Percentiles rank a stretch among this genome's conserved stretches.
phyloP scores from a whole-genome alignment of 2,888 invertebrate genomes.

The Sarcophaga variegata region DNA sequence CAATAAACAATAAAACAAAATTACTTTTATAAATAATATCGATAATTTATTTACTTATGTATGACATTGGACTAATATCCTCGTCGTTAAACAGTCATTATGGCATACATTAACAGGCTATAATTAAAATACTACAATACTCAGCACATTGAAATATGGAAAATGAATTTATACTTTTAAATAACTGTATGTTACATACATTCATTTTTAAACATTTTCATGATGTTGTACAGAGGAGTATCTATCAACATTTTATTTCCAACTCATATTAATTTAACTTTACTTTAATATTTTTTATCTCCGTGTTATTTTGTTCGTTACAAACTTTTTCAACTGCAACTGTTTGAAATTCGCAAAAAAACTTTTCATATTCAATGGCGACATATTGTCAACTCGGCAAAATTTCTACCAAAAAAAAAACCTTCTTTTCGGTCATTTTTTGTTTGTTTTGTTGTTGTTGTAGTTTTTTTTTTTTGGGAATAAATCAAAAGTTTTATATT shows the following conservation, averaged over 20 bases:
- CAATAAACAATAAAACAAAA: no score
- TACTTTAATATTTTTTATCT: constrained; percentile 10
- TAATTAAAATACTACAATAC: no score
- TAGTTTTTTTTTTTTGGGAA: neutral
- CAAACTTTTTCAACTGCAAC: constrained; percentile 56
- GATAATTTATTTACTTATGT: no score
- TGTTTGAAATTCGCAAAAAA: constrained; percentile 49
- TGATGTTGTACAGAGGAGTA: constrained; percentile 22
- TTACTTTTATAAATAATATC: no score
- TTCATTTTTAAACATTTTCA: constrained; percentile 38
- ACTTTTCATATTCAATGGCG: constrained; percentile 63
- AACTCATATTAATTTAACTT: constrained; percentile 59
- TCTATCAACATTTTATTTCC: constrained; percentile 44
- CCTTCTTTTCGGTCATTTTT: neutral
- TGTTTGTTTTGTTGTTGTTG: neutral
- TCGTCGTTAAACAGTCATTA: no score
- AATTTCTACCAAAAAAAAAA: constrained; percentile 35
- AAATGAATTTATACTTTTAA: neutral
- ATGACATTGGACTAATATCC: no score
- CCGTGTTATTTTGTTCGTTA: neutral
- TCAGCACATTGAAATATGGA: no score
- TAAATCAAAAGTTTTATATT: constrained; percentile 38
- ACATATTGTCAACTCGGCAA: constrained; percentile 62
- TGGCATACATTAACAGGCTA: no score
- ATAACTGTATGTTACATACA: neutral